phyloP scores from a whole-genome alignment of 2,797 vertebrate species.

The Rhinichthys osculus region DNA sequence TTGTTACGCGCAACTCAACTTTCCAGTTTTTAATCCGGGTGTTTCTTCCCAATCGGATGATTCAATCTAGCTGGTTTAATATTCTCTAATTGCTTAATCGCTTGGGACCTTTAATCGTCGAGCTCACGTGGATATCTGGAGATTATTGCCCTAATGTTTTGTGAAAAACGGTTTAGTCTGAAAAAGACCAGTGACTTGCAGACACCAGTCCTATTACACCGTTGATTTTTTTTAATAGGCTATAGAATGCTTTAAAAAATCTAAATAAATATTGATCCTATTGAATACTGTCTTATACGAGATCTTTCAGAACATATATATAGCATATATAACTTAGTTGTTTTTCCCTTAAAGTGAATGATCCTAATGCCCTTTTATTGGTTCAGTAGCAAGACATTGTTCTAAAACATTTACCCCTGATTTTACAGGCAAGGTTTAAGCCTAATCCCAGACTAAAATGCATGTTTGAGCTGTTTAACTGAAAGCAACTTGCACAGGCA shows the following conservation, averaged over 20 bases:
- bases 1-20: conserved; percentile 31
- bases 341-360: background rate
- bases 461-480: background rate
- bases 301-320: background rate
- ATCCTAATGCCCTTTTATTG: background rate
- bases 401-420: background rate
- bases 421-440: background rate
- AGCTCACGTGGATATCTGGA: background rate
- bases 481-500: background rate
- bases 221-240: no score
- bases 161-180: background rate
- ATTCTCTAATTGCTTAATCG: conserved; percentile 30
- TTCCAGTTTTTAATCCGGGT: conserved; percentile 52
- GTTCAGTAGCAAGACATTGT: background rate
- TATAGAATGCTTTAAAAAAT: no score
- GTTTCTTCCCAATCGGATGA: conserved; percentile 35
- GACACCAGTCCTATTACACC: no score
- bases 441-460: background rate
- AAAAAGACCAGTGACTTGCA: background rate
- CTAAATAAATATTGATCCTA: no score
- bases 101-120: background rate
- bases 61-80: conserved; percentile 26
- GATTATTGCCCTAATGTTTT: background rate
- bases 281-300: background rate
- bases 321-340: background rate